phyloP scores from a whole-genome alignment of 2,888 invertebrate genomes.

The Chironomus tentans region DNA sequence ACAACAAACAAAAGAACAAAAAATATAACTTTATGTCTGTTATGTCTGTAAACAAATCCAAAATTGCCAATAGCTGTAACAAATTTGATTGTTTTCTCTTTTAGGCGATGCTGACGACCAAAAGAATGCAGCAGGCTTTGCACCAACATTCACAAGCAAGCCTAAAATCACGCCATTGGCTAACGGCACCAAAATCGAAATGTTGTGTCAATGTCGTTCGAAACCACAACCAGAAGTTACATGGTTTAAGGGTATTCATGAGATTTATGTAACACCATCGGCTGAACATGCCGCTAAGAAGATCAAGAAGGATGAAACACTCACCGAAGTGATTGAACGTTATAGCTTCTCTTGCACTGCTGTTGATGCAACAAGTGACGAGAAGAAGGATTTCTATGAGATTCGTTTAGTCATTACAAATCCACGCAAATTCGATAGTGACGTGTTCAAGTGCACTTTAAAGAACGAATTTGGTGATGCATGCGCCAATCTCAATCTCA shows the following conservation, averaged over 20 bases:
- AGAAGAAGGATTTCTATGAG: conserved; percentile 15
- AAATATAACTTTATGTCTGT: too few species aligned
- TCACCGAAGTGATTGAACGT: conserved; percentile 75
- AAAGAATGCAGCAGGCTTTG: conserved; percentile 60
- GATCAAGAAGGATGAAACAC: conserved; percentile 65
- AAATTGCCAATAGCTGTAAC: not conserved
- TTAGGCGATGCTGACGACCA: conserved; percentile 76
- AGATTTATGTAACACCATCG: conserved; percentile 68
- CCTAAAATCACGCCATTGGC: conserved; percentile 98
- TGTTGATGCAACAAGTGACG: conserved; percentile 12
- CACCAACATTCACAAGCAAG: conserved; percentile 96
- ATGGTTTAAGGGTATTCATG: conserved; percentile 52
- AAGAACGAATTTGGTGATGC: conserved; percentile 94
- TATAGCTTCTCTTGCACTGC: conserved; percentile 23
- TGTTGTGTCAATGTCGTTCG: conserved; percentile 94
- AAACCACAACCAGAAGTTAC: conserved; percentile 90
- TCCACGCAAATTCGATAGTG: conserved; percentile 25
- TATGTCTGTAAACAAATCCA: not conserved
- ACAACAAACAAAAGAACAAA: too few species aligned
- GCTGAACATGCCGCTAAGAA: conserved; percentile 78
- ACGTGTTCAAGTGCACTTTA: conserved; percentile 61
- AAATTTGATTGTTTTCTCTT: not conserved
- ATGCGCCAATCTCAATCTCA: conserved; percentile 91
- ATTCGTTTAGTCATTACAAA: conserved; percentile 24
- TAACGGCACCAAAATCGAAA: conserved; percentile 90